A percentile compares a stretch with the other conserved stretches of the same genome.
Conservation (phyloP, 2,113 vertebrate genomes). For the Gambusia affinis region DNA sequence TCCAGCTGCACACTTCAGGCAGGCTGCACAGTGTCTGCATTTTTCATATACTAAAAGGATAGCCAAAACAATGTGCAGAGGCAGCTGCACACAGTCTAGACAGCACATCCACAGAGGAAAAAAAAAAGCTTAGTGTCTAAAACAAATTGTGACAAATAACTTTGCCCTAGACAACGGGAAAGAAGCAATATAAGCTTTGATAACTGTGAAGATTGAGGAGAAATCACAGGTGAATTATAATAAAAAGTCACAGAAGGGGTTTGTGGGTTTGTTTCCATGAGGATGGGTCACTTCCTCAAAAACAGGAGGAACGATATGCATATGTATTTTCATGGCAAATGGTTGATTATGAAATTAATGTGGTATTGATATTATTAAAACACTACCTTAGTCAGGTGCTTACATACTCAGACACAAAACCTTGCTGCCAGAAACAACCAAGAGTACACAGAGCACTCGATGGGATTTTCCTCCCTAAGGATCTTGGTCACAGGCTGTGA, state of each 20-base stretch:
- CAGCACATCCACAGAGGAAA: slow-evolving; percentile 54
- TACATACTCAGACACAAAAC: slow-evolving; percentile 33
- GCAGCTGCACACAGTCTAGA: slow-evolving; percentile 58
- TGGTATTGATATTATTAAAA: slow-evolving; percentile 63
- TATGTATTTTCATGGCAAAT: slow-evolving; percentile 11
- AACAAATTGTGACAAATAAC: slow-evolving; percentile 76
- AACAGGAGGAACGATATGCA: slow-evolving; percentile 14
- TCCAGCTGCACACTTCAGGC: slow-evolving; percentile 16
- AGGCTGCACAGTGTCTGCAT: slow-evolving; percentile 27
- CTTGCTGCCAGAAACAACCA: slow-evolving; percentile 36
- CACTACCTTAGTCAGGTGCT: slow-evolving; percentile 15
- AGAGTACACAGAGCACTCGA: slow-evolving; percentile 16
- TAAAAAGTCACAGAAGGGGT: slow-evolving; percentile 34
- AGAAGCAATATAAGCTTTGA: slow-evolving; percentile 65
- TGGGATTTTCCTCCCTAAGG: slow-evolving; percentile 32
- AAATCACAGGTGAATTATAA: slow-evolving; percentile 49
- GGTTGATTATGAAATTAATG: slow-evolving; percentile 41
- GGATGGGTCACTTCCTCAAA: background rate
- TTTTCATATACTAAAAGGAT: slow-evolving; percentile 51
- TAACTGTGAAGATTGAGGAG: slow-evolving; percentile 67
- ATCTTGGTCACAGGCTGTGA: slow-evolving; percentile 47
- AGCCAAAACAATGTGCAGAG: slow-evolving; percentile 32
- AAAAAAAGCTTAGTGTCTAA: slow-evolving; percentile 59
- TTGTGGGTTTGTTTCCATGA: slow-evolving; percentile 7
- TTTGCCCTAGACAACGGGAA: slow-evolving; percentile 61